Evolutionary conservation across 2,888 invertebrate genomes (phyloP).

Genomic region (Artemia sinica): DNA sequence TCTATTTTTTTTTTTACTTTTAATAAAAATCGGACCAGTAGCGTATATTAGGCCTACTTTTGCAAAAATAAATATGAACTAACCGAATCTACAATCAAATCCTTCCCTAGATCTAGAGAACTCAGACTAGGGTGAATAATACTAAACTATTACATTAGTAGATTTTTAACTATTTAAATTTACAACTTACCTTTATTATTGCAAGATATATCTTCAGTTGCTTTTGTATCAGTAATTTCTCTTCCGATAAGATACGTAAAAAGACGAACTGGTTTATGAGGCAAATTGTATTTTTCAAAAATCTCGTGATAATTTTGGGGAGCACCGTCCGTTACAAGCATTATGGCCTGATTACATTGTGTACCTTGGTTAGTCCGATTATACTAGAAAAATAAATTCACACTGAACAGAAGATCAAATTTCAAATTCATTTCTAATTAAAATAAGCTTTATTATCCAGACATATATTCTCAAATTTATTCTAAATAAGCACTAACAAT

Average conservation of each 20-base stretch:
- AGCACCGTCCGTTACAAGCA: constrained; percentile 97
- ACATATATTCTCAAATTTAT: too few species aligned
- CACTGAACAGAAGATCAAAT: too few species aligned
- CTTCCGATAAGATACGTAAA: constrained; percentile 96
- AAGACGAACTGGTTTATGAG: constrained; percentile 76
- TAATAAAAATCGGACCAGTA: too few species aligned
- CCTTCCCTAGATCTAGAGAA: background rate
- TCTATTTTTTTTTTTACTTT: too few species aligned
- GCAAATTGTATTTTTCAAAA: constrained; percentile 81
- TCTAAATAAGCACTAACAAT: too few species aligned
- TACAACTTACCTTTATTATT: constrained; percentile 64
- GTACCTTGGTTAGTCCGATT: constrained; percentile 47
- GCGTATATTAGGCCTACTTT: too few species aligned
- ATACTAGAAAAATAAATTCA: constrained; percentile 24
- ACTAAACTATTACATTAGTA: too few species aligned
- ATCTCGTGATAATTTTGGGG: constrained; percentile 83
- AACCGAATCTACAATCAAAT: background rate
- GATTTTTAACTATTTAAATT: background rate
- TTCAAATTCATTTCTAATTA: too few species aligned
- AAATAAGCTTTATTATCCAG: too few species aligned
- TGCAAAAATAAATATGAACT: background rate
- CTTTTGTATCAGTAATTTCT: constrained; percentile 78
- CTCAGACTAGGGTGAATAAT: too few species aligned
- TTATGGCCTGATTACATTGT: constrained; percentile 94
- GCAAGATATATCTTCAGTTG: constrained; percentile 97